A percentile compares a stretch with the other conserved stretches of the same genome.
These are phyloP conservation scores for Megamerina dolium DNA, from an alignment of 2,888 invertebrate genomes.

Conservation along the genomic window DNA sequence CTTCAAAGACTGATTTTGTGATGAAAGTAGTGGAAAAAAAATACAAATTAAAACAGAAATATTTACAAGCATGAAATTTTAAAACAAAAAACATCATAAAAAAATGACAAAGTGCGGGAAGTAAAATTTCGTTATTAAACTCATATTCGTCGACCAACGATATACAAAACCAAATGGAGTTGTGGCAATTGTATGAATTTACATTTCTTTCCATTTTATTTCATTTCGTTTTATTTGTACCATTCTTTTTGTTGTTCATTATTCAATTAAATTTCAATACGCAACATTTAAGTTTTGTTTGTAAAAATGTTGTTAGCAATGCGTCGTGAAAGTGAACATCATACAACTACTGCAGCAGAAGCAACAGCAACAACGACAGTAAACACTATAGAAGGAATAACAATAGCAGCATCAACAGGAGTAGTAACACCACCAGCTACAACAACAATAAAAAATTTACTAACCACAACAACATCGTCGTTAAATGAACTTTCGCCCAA, in stretches of 20 bases:
- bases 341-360: conserved; percentile 17
- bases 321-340: conserved; percentile 68
- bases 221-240: conserved; percentile 17
- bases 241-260: conserved; percentile 23
- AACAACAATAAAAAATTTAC: conserved; percentile 9
- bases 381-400: conserved; percentile 19
- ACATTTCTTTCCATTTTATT: conserved; percentile 24
- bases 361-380: conserved; percentile 21
- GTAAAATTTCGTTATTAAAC: too few relatives aligned
- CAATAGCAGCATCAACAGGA: conserved; percentile 8
- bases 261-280: conserved; percentile 9
- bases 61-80: too few relatives aligned
- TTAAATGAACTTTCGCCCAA: conserved; percentile 2
- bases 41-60: conserved; percentile 1
- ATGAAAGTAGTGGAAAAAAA: conserved; percentile 8
- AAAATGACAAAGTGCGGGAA: too few relatives aligned
- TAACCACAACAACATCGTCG: too few relatives aligned
- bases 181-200: conserved; percentile 14
- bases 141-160: too few relatives aligned
- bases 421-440: conserved; percentile 10
- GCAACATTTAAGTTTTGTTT: conserved; percentile 19
- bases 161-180: conserved; percentile 33
- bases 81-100: too few relatives aligned
- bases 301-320: conserved; percentile 60
- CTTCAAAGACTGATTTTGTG: conserved; percentile 21